Conservation (phyloP, 2,797 vertebrate species). For the Paratrypauchen microcephalus region DNA sequence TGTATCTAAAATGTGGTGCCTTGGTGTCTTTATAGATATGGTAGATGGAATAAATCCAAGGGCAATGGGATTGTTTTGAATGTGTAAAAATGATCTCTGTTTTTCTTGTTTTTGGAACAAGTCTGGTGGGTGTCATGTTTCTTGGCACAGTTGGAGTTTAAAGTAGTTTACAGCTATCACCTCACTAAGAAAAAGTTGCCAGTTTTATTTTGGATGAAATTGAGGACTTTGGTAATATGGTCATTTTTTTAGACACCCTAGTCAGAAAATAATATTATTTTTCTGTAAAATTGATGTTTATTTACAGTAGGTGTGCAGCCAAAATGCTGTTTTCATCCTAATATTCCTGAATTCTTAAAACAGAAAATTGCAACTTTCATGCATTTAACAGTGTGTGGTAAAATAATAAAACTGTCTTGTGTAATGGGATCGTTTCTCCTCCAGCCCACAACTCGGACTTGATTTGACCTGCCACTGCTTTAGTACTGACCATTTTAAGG, state of each 20-base stretch:
- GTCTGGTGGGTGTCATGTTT: not conserved
- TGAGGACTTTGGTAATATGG: not conserved
- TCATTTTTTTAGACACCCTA: conserved; percentile 8
- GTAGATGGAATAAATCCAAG: not conserved
- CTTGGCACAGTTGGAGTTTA: not conserved
- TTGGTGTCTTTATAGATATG: not conserved
- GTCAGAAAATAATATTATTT: not conserved
- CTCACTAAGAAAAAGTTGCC: not conserved
- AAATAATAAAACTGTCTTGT: conserved; percentile 8
- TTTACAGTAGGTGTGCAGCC: not conserved
- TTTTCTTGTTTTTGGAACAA: conserved; percentile 3
- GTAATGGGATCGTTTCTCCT: conserved; percentile 5
- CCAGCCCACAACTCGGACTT: not conserved
- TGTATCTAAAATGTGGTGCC: not conserved
- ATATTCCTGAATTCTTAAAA: conserved; percentile 9
- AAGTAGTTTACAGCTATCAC: conserved; percentile 2
- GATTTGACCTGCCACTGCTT: not conserved
- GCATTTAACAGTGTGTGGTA: conserved; percentile 4
- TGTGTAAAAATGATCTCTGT: not conserved
- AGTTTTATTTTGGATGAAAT: conserved; percentile 1
- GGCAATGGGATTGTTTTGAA: not conserved
- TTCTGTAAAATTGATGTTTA: not conserved
- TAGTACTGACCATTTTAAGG: conserved; percentile 15
- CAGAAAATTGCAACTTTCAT: conserved; percentile 3
- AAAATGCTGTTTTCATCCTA: conserved; percentile 5